These are phyloP conservation scores for Drosophila suzukii DNA, from an alignment of 1,140 invertebrate genomes.

Conservation along the genomic window DNA sequence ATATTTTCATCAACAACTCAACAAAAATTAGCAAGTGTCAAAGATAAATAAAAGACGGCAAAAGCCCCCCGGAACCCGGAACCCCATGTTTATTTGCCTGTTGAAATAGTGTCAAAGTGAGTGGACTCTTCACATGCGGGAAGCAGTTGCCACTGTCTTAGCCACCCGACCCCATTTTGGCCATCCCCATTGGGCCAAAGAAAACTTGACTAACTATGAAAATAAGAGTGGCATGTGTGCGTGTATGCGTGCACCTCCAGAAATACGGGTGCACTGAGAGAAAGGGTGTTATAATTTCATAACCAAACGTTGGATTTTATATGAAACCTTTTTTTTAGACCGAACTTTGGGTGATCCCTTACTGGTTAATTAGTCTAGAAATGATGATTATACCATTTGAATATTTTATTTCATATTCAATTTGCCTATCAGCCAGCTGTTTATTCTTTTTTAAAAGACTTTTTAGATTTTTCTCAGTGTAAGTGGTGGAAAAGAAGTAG, in stretches of 20 bases:
- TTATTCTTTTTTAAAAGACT: background rate
- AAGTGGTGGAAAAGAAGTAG: background rate
- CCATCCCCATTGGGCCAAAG: slow-evolving; percentile 32
- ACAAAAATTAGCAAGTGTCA: slow-evolving; percentile 83
- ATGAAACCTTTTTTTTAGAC: too few species aligned
- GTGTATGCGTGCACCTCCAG: slow-evolving; percentile 21
- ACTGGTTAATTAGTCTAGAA: too few species aligned
- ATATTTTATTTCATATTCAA: too few species aligned
- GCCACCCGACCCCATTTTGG: slow-evolving; percentile 14
- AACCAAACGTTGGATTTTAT: too few species aligned
- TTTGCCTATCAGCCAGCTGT: too few species aligned
- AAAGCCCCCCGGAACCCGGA: background rate
- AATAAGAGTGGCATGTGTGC: slow-evolving; percentile 69
- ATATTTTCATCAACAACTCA: slow-evolving; percentile 74
- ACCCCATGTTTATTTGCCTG: slow-evolving; percentile 69
- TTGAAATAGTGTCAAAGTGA: slow-evolving; percentile 78
- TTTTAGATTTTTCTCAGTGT: slow-evolving; percentile 2
- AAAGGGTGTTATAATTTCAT: background rate
- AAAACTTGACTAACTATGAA: slow-evolving; percentile 81
- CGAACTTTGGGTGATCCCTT: too few species aligned
- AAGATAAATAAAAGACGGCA: slow-evolving; percentile 77
- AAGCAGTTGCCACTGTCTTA: slow-evolving; percentile 33
- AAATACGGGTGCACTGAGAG: slow-evolving; percentile 3
- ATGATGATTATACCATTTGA: too few species aligned
- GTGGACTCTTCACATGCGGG: slow-evolving; percentile 75